Evolutionary conservation across 2,888 invertebrate species (phyloP).

Genomic region (Toxonevra muliebris): DNA sequence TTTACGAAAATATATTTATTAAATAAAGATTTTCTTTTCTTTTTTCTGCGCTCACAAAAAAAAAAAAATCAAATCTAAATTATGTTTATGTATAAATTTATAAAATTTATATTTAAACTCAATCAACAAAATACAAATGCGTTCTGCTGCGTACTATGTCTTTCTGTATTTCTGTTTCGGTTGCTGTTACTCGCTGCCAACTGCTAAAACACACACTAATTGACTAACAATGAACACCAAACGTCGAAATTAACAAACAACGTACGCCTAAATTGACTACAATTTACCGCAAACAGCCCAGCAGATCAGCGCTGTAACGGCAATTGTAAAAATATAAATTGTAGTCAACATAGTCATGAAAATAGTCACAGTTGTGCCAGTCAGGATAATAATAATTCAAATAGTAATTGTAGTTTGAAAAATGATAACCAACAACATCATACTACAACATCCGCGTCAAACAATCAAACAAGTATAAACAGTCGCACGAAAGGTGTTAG

Average conservation of each 20-base stretch:
- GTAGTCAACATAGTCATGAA: constrained; percentile 46
- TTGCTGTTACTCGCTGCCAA: constrained; percentile 61
- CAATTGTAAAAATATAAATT: constrained; percentile 54
- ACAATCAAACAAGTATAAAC: constrained; percentile 58
- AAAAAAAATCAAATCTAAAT: constrained; percentile 17
- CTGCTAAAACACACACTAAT: constrained; percentile 45
- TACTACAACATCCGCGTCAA: constrained; percentile 34
- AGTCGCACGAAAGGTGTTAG: constrained; percentile 66
- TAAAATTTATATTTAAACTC: constrained; percentile 36
- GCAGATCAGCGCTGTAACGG: constrained; percentile 45
- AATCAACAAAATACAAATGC: constrained; percentile 11
- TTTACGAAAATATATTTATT: constrained; percentile 27
- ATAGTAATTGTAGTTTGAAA: constrained; percentile 41
- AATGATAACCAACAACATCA: constrained; percentile 41
- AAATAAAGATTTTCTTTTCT: constrained; percentile 40
- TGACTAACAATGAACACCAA: not conserved
- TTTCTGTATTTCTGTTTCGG: constrained; percentile 44
- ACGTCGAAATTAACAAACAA: constrained; percentile 26
- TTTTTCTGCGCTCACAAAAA: constrained; percentile 30
- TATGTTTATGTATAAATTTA: constrained; percentile 15
- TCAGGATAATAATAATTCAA: constrained; percentile 40
- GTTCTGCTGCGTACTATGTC: constrained; percentile 9
- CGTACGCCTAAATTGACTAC: constrained; percentile 30
- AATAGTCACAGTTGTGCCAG: constrained; percentile 29
- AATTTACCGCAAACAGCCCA: constrained; percentile 17